Percentiles rank a stretch among this genome's conserved stretches.
phyloP scores from a whole-genome alignment of 2,888 invertebrate species.

The Idaea biselata region DNA sequence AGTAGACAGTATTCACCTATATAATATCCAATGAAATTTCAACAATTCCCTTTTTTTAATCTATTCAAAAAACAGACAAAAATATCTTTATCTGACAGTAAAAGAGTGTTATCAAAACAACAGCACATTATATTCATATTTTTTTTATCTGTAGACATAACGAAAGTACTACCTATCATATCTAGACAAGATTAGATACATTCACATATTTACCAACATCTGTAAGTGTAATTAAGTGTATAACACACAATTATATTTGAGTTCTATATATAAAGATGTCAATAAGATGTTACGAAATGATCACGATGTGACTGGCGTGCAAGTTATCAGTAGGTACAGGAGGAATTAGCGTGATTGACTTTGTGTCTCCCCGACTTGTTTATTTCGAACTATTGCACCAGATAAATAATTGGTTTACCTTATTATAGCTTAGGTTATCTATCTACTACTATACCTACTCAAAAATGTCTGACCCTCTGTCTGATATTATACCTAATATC shows the following conservation, averaged over 20 bases:
- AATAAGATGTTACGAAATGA: constrained; percentile 19
- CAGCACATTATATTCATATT: neutral
- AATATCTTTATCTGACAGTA: neutral
- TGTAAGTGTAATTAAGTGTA: neutral
- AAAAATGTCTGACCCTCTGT: neutral
- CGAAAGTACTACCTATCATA: neutral
- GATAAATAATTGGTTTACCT: constrained; percentile 3
- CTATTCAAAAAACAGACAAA: neutral
- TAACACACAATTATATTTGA: neutral
- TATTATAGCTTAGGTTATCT: neutral
- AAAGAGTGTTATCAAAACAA: neutral
- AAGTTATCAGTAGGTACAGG: constrained; percentile 21
- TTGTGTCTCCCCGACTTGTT: constrained; percentile 12
- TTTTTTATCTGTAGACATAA: neutral
- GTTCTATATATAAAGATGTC: neutral
- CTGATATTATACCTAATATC: neutral
- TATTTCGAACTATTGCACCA: constrained; percentile 9
- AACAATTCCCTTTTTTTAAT: no score
- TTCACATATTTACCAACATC: neutral
- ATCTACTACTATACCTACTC: neutral
- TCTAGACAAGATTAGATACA: neutral
- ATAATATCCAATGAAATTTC: no score
- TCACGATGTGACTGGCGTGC: constrained; percentile 21
- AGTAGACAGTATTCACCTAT: no score
- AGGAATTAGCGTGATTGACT: constrained; percentile 23